These are phyloP conservation scores for Dryocosmus kuriphilus DNA, from an alignment of 2,888 invertebrate species.

Conservation along the genomic window DNA sequence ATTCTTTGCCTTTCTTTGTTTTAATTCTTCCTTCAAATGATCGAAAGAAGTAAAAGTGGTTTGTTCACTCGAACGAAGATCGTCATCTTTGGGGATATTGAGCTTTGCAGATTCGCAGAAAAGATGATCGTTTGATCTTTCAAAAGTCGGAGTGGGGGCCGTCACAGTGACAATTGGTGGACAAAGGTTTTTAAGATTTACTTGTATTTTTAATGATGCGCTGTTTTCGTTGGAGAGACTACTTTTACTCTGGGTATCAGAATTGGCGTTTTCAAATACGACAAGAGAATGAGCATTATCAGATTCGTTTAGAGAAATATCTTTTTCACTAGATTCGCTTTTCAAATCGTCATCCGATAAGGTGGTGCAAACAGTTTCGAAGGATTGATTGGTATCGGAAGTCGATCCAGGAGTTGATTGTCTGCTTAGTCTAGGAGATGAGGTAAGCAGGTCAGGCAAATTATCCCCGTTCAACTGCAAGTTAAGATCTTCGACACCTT, in stretches of 20 bases:
- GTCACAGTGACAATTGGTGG: slow-evolving; percentile 63
- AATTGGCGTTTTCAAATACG: neutral
- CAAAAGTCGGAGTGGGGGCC: slow-evolving; percentile 68
- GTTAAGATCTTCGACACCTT: neutral
- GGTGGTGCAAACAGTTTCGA: slow-evolving; percentile 56
- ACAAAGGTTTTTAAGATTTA: slow-evolving; percentile 4
- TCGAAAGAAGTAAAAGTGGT: slow-evolving; percentile 62
- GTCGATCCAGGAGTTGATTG: slow-evolving; percentile 58
- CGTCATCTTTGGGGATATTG: slow-evolving; percentile 51
- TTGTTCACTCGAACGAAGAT: slow-evolving; percentile 14
- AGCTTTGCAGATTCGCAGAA: slow-evolving; percentile 57
- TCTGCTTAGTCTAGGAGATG: slow-evolving; percentile 65
- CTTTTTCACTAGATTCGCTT: slow-evolving; percentile 37
- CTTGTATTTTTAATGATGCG: slow-evolving; percentile 44
- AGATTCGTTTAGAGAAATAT: neutral
- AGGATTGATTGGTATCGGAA: slow-evolving; percentile 58
- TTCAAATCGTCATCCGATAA: slow-evolving; percentile 44
- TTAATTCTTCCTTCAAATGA: slow-evolving; percentile 68
- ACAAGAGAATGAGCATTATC: neutral
- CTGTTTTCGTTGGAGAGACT: slow-evolving; percentile 21
- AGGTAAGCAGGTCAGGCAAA: slow-evolving; percentile 69
- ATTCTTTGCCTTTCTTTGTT: slow-evolving; percentile 68
- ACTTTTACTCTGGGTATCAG: slow-evolving; percentile 13
- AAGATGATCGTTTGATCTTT: slow-evolving; percentile 55
- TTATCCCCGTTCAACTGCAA: slow-evolving; percentile 51